Evolutionary conservation across 2,113 vertebrate species (phyloP).

Genomic region (Ariopsis seemanni): DNA sequence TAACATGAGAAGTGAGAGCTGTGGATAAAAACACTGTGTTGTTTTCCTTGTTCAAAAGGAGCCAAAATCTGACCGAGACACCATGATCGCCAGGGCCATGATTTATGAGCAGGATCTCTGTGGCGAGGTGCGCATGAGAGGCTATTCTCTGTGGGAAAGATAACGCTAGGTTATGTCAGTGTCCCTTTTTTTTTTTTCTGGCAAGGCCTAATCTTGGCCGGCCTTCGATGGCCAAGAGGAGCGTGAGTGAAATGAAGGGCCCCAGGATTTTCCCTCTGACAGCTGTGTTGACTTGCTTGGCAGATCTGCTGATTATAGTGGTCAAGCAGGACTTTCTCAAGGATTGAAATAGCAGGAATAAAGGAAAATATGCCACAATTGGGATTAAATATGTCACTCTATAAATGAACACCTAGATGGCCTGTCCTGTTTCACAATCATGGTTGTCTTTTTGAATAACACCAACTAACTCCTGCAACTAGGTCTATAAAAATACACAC

Average conservation of each 20-base stretch:
- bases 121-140: not conserved
- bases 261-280: slow-evolving; percentile 30
- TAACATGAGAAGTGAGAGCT: slow-evolving; percentile 8
- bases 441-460: no score
- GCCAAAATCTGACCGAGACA: slow-evolving; percentile 15
- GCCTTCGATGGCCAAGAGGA: not conserved
- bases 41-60: slow-evolving; percentile 25
- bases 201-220: slow-evolving; percentile 18
- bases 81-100: slow-evolving; percentile 4
- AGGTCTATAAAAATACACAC: no score
- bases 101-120: slow-evolving; percentile 31
- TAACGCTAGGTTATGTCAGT: slow-evolving; percentile 17
- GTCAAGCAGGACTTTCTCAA: slow-evolving; percentile 22
- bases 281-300: slow-evolving; percentile 46
- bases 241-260: slow-evolving; percentile 18
- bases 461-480: no score
- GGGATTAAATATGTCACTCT: slow-evolving; percentile 2
- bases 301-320: slow-evolving; percentile 29
- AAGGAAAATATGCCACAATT: slow-evolving; percentile 2
- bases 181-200: not conserved
- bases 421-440: not conserved
- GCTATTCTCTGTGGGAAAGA: slow-evolving; percentile 13
- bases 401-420: not conserved
- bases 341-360: slow-evolving; percentile 4
- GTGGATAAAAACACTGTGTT: slow-evolving; percentile 4